phyloP scores from a whole-genome alignment of 2,797 vertebrate species.

The Avahi laniger region DNA sequence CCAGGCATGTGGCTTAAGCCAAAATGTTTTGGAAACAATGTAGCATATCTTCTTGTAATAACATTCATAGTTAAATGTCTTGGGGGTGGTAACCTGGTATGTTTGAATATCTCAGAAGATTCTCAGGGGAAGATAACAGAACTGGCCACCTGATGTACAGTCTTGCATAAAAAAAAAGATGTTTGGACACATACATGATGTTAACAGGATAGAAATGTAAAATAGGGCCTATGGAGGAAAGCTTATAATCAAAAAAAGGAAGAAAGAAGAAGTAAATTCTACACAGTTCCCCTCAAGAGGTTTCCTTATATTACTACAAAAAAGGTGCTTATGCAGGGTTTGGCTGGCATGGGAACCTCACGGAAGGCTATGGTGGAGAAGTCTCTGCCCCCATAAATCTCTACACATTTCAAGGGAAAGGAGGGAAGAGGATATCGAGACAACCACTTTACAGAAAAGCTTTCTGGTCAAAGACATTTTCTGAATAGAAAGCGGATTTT shows the following conservation, averaged over 20 bases:
- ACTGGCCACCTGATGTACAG: background rate
- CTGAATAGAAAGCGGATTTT: background rate
- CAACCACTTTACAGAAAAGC: background rate
- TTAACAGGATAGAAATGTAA: background rate
- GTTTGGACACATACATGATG: background rate
- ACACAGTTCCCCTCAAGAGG: background rate
- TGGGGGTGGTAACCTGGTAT: background rate
- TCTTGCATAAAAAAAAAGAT: background rate
- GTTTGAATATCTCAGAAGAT: background rate
- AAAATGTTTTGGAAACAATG: background rate
- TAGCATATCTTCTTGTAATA: background rate
- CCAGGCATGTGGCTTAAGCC: background rate
- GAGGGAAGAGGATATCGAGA: no score
- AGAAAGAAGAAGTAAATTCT: fast-evolving
- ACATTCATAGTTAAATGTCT: background rate
- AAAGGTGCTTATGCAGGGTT: fast-evolving
- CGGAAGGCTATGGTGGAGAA: background rate
- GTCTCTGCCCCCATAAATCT: background rate
- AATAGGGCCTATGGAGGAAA: background rate
- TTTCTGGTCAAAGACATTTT: background rate
- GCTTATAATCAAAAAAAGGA: background rate
- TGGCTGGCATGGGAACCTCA: background rate
- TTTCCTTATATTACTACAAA: background rate
- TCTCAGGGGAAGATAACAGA: background rate
- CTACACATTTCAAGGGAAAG: background rate